phyloP scores from a whole-genome alignment of 1,140 invertebrate genomes.

The Pseudomyrmex flavicornis region DNA sequence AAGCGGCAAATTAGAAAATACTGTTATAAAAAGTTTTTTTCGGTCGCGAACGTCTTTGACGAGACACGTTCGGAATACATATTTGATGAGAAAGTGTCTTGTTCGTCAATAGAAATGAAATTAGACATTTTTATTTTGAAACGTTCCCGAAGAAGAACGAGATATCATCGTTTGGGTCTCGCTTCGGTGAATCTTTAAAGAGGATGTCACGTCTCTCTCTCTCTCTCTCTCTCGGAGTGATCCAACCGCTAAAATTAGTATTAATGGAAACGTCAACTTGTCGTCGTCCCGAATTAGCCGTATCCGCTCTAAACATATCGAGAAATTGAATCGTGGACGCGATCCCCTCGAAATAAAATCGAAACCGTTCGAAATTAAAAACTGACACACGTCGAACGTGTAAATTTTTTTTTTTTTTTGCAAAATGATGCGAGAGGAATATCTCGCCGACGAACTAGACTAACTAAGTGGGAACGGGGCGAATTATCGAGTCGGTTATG shows the following conservation, averaged over 20 bases:
- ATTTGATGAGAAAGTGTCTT: neutral
- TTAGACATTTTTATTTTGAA: neutral
- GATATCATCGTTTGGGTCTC: neutral
- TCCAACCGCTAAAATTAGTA: neutral
- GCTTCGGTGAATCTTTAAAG: neutral
- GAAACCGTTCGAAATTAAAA: neutral
- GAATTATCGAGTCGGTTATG: slow-evolving; percentile 11
- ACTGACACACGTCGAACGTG: neutral
- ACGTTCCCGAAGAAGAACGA: neutral
- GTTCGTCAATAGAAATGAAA: neutral
- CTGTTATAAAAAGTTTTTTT: too few species aligned
- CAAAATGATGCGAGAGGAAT: neutral
- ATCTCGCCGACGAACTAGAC: neutral
- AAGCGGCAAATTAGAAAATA: too few species aligned
- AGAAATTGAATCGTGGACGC: slow-evolving; percentile 17
- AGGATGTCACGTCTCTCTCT: neutral
- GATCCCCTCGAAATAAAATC: slow-evolving; percentile 27
- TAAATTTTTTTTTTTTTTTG: neutral
- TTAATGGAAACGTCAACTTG: slow-evolving; percentile 27
- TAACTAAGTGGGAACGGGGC: too few species aligned
- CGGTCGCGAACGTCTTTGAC: neutral
- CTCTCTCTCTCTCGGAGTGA: neutral
- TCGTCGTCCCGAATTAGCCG: neutral
- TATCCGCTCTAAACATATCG: slow-evolving; percentile 1
- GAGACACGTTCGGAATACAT: neutral